These are phyloP conservation scores for Xenopus petersii DNA, from an alignment of 2,797 vertebrate species.

Conservation along the genomic window DNA sequence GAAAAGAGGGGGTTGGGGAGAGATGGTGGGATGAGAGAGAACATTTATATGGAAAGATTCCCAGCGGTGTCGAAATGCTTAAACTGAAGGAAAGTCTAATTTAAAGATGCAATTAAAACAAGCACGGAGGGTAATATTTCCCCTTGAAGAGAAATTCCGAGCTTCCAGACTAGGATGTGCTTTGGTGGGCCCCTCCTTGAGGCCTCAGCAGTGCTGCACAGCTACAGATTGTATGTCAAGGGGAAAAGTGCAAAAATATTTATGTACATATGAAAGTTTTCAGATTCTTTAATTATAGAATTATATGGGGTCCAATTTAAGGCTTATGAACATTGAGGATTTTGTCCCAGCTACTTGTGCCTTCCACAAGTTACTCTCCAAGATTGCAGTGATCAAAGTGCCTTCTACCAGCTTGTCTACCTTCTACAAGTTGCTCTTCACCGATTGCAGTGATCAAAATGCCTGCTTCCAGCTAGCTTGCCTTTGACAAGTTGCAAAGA, in stretches of 20 bases:
- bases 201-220: not conserved
- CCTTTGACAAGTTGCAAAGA: too few species aligned
- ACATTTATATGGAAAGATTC: conserved; percentile 32
- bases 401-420: too few species aligned
- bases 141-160: not conserved
- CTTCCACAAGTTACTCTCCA: too few species aligned
- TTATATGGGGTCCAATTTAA: too few species aligned
- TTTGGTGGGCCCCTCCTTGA: not conserved
- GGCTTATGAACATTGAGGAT: too few species aligned
- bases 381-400: too few species aligned
- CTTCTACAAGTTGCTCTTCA: too few species aligned
- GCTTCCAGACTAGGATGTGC: not conserved
- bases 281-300: conserved; percentile 22
- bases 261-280: conserved; percentile 44
- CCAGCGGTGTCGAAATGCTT: not conserved
- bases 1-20: not conserved
- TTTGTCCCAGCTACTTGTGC: too few species aligned
- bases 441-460: too few species aligned
- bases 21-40: not conserved
- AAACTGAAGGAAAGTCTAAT: not conserved
- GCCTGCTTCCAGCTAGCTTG: too few species aligned
- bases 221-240: not conserved
- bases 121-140: not conserved
- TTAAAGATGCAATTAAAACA: not conserved
- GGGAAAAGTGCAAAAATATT: not conserved